These are phyloP conservation scores for Thunnus maccoyii DNA, from an alignment of 2,113 vertebrate species.

Conservation along the genomic window DNA sequence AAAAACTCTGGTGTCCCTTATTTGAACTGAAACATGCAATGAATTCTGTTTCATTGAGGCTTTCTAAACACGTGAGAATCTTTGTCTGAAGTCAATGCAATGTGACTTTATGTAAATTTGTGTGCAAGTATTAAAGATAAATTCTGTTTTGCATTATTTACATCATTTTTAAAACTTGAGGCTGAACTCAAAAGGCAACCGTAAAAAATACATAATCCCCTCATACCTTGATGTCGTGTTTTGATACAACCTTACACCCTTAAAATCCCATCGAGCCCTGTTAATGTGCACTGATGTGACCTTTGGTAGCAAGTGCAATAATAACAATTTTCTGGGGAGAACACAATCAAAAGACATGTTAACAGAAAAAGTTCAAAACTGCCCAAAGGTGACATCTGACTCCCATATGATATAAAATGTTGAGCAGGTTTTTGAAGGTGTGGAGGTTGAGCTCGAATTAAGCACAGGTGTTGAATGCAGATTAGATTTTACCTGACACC, in stretches of 20 bases:
- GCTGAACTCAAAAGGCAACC: background rate
- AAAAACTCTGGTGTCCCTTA: background rate
- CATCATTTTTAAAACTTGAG: background rate
- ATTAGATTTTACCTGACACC: slow-evolving; percentile 29
- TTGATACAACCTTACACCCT: background rate
- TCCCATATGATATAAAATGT: background rate
- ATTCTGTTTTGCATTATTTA: background rate
- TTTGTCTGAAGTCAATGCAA: background rate
- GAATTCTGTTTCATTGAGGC: background rate
- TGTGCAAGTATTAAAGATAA: background rate
- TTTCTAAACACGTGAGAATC: background rate
- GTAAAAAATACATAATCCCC: background rate
- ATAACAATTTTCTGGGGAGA: slow-evolving; percentile 21
- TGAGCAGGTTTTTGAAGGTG: slow-evolving; percentile 17
- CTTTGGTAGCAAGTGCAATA: background rate
- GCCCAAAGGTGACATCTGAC: slow-evolving; percentile 15
- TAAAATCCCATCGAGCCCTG: background rate
- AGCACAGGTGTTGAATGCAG: slow-evolving; percentile 37
- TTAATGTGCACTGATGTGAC: background rate
- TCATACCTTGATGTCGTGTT: background rate
- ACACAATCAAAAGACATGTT: slow-evolving; percentile 6
- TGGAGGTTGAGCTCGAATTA: slow-evolving; percentile 1
- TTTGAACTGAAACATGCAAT: background rate
- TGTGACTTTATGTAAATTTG: background rate
- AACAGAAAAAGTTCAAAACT: background rate